These are phyloP conservation scores for Xiphophorus couchianus DNA, from an alignment of 2,113 vertebrate genomes.

Conservation along the genomic window DNA sequence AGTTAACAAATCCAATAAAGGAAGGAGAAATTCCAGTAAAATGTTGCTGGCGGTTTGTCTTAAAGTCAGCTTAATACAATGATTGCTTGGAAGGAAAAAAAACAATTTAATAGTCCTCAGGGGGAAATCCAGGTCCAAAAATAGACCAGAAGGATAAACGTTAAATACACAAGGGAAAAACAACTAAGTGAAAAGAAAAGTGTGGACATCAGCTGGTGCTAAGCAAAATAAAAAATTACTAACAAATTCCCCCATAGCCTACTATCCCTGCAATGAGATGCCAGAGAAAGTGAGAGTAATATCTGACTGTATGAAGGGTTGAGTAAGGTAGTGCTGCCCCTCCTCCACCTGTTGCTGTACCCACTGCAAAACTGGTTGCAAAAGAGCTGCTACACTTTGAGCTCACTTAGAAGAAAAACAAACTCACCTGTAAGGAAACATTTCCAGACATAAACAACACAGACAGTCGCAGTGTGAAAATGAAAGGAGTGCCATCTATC, in stretches of 20 bases:
- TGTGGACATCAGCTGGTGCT: not conserved
- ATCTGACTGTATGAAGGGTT: not conserved
- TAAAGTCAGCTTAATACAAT: slow-evolving; percentile 29
- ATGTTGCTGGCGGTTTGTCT: slow-evolving; percentile 9
- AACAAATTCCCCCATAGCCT: too few species aligned
- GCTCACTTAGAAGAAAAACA: not conserved
- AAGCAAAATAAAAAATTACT: not conserved
- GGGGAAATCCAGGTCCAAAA: slow-evolving; percentile 51
- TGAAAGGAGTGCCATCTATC: too few species aligned
- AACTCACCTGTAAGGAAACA: not conserved
- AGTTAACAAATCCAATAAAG: not conserved
- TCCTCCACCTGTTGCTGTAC: not conserved
- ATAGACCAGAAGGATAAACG: slow-evolving; percentile 34
- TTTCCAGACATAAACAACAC: too few species aligned
- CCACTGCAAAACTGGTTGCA: not conserved
- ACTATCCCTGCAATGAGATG: not conserved
- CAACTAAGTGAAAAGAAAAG: not conserved
- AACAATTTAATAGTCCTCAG: slow-evolving; percentile 21
- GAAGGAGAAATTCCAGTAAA: slow-evolving; percentile 7
- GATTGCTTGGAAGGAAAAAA: slow-evolving; percentile 1
- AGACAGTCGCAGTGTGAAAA: too few species aligned
- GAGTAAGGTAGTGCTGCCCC: not conserved
- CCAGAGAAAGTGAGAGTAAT: not conserved
- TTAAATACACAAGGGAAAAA: slow-evolving; percentile 8
- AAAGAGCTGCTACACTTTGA: not conserved